Evolutionary conservation across 2,888 invertebrate genomes (phyloP).

Genomic region (Copidosoma aretas): DNA sequence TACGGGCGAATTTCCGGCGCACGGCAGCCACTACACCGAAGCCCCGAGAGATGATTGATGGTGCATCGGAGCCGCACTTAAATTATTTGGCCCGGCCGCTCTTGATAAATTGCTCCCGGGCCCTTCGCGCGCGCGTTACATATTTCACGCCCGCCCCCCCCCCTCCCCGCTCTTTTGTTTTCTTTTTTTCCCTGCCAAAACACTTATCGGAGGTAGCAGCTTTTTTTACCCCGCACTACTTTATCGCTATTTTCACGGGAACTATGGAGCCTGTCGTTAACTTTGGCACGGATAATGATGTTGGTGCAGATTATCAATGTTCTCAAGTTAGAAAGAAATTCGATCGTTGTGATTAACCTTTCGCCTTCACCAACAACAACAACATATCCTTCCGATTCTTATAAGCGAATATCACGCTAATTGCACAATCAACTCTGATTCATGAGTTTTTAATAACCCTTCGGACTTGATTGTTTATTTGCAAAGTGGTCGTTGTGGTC

Average conservation of each 20-base stretch:
- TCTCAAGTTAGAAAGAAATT: no score
- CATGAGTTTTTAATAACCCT: no score
- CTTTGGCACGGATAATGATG: no score
- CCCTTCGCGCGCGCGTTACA: constrained; percentile 23
- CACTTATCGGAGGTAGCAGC: not conserved
- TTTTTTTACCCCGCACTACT: constrained; percentile 4
- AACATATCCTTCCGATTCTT: no score
- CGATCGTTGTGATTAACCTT: no score
- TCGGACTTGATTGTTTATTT: no score
- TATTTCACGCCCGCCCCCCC: constrained; percentile 18
- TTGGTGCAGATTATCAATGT: not conserved
- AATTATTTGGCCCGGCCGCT: constrained; percentile 29
- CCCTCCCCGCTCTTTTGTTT: constrained; percentile 7
- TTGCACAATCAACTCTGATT: no score
- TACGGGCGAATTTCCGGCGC: no score
- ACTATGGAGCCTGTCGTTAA: not conserved
- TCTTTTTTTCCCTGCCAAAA: constrained; percentile 4
- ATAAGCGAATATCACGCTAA: no score
- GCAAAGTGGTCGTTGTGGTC: no score
- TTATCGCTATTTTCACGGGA: constrained; percentile 7
- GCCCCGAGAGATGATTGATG: constrained; percentile 29
- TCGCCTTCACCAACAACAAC: no score
- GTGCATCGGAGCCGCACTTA: constrained; percentile 15
- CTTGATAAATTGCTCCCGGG: constrained; percentile 31
- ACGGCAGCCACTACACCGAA: not conserved